A percentile compares a stretch with the other conserved stretches of the same genome.
Evolutionary conservation across 2,888 invertebrate genomes (phyloP).

Genomic region (Acleris cristana): DNA sequence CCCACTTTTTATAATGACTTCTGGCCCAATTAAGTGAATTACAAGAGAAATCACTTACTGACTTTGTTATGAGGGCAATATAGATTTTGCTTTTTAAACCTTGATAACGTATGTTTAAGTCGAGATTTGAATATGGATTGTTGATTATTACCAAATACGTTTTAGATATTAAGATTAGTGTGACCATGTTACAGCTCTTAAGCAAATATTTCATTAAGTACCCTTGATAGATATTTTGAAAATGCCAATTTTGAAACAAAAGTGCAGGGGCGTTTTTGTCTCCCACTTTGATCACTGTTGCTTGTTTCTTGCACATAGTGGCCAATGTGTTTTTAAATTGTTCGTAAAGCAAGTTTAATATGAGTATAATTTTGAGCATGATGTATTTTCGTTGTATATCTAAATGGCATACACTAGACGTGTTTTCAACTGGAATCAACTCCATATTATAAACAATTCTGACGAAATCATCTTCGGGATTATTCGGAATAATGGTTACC

Average conservation of each 20-base stretch:
- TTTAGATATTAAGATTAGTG: constrained; percentile 48
- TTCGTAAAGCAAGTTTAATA: constrained; percentile 4
- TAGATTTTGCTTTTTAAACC: constrained; percentile 41
- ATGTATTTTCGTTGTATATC: not conserved
- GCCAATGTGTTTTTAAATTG: constrained; percentile 11
- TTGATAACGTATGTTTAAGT: constrained; percentile 45
- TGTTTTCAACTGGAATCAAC: not conserved
- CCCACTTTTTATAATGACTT: constrained; percentile 35
- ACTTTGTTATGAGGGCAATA: constrained; percentile 28
- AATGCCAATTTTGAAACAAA: constrained; percentile 47
- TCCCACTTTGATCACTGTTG: not conserved
- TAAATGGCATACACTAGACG: constrained; percentile 1
- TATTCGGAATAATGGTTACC: not conserved
- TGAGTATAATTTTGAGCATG: not conserved
- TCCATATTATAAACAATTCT: not conserved
- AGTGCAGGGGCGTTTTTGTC: not conserved
- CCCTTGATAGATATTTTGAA: constrained; percentile 49
- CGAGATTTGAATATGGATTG: constrained; percentile 40
- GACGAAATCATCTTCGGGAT: not conserved
- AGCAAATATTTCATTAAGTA: constrained; percentile 48
- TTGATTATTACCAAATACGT: constrained; percentile 52
- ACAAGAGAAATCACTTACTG: constrained; percentile 36
- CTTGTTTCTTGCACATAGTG: not conserved
- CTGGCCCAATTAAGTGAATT: constrained; percentile 42
- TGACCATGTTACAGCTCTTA: constrained; percentile 43